Evolutionary conservation across 2,888 invertebrate species (phyloP), one percentile per base, ranked within the genome.

Genomic region (Xanthorhoe designata): DNA sequence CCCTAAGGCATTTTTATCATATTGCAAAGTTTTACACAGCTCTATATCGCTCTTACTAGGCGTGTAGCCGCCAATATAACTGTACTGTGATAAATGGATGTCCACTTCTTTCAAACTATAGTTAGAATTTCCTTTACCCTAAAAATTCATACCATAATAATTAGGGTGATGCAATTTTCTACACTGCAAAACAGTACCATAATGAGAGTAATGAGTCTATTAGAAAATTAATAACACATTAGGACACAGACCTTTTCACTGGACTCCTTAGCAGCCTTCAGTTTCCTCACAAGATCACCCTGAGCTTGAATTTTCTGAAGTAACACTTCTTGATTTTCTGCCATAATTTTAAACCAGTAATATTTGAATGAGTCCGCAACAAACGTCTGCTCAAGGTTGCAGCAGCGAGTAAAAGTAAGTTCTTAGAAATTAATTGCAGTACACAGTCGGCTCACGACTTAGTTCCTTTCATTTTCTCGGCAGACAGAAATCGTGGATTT

Each of bases 201-300:
- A 32, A 49, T 42, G 45, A 55, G 56, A 6, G 29, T 45, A 2
- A 24, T 24, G 10, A 18, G 53, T 32, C 38, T 50, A 49, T 8
- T 18, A 18, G 18, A 17, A 35, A 35, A 35, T 17, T 32, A 50
- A 50, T 58, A 35, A 45, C n/a, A 17, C 1, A 55, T 64, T 38
- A 38, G 3, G 45, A 61, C n/a, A 86, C 85, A 82, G 79, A 97
- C 97, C 96, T 96, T 95, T 75, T 96, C 96, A 85, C 94, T 95
- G 59, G 96, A 95, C 87, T 96, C 97, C 89, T 97, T 97, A 35
- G 96, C 95, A 73, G 96, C 94, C 92, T 98, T 98, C 70, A 98
- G 91, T 90, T 96, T 96, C 80, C 97, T 94, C 58, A 98, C 97
- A 75, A 96, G 87, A 85, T 97, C 97, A 72, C 97, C 97, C 89